Conservation (phyloP, 2,888 invertebrate genomes). For the Melieria omissa region DNA sequence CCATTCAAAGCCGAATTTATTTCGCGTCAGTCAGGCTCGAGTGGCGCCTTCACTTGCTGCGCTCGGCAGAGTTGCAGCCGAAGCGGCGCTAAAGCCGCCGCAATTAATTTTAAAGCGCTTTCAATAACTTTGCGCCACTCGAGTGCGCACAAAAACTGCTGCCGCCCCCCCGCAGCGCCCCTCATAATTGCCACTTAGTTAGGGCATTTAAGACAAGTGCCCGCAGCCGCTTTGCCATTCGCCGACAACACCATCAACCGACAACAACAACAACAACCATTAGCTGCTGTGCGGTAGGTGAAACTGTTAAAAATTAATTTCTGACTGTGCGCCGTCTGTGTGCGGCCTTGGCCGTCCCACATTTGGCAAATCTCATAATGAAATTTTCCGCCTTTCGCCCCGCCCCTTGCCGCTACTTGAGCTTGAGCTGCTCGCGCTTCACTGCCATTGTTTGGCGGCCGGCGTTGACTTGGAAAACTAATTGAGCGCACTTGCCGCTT, state of each 20-base stretch:
- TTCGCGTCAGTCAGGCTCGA: no score
- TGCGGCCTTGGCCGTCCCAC: no score
- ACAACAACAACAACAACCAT: background rate
- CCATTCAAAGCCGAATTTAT: no score
- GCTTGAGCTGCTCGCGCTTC: background rate
- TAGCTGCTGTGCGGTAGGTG: no score
- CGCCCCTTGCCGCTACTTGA: no score
- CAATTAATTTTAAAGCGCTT: constrained; percentile 42
- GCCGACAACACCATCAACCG: background rate
- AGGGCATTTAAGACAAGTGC: background rate
- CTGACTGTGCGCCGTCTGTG: background rate
- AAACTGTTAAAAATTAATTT: background rate
- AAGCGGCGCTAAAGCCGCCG: background rate
- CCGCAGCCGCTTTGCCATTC: background rate
- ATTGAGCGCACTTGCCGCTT: constrained; percentile 52
- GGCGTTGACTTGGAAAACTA: constrained; percentile 44
- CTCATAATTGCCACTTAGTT: constrained; percentile 34
- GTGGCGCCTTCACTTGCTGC: no score
- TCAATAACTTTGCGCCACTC: constrained; percentile 48
- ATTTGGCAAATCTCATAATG: no score
- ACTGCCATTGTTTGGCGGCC: constrained; percentile 1
- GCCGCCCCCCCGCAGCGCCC: background rate
- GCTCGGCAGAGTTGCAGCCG: no score
- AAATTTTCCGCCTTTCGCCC: no score
- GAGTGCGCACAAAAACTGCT: constrained; percentile 43